Conservation (phyloP, 1,140 invertebrate genomes). For the Papilio glaucus region DNA sequence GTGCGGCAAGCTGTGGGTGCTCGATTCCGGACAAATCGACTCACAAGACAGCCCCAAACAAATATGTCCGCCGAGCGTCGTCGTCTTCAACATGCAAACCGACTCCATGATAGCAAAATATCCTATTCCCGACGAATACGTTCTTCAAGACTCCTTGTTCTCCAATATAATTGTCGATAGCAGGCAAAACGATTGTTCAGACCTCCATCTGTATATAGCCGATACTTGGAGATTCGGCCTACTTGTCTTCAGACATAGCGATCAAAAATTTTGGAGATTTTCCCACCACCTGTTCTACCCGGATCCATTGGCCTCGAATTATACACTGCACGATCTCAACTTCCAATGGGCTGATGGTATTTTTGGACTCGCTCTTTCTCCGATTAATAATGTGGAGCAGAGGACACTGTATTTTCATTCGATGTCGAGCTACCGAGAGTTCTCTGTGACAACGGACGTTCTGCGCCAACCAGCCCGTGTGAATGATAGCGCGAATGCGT, state of each 20-base stretch:
- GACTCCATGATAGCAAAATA: constrained; percentile 86
- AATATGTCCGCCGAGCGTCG: constrained; percentile 89
- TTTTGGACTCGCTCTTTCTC: constrained; percentile 89
- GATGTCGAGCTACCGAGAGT: constrained; percentile 91
- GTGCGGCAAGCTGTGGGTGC: constrained; percentile 89
- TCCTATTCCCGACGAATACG: constrained; percentile 86
- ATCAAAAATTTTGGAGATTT: constrained; percentile 88
- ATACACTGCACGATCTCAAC: constrained; percentile 87
- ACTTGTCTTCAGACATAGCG: constrained; percentile 87
- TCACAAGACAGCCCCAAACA: constrained; percentile 84
- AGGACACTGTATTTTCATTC: constrained; percentile 90
- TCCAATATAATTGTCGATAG: constrained; percentile 90
- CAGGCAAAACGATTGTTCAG: constrained; percentile 85
- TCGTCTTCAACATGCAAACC: constrained; percentile 88
- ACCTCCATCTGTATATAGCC: constrained; percentile 87
- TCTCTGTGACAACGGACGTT: constrained; percentile 87
- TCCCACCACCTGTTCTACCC: constrained; percentile 90
- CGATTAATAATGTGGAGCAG: constrained; percentile 83
- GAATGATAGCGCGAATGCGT: constrained; percentile 83
- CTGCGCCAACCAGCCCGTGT: constrained; percentile 85
- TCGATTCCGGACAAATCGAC: constrained; percentile 89
- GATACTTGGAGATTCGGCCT: constrained; percentile 91
- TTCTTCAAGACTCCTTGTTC: constrained; percentile 89
- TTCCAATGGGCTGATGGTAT: constrained; percentile 93
- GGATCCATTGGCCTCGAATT: constrained; percentile 89